Conservation (phyloP, 2,797 vertebrate genomes). For the Bradypodion ventrale region DNA sequence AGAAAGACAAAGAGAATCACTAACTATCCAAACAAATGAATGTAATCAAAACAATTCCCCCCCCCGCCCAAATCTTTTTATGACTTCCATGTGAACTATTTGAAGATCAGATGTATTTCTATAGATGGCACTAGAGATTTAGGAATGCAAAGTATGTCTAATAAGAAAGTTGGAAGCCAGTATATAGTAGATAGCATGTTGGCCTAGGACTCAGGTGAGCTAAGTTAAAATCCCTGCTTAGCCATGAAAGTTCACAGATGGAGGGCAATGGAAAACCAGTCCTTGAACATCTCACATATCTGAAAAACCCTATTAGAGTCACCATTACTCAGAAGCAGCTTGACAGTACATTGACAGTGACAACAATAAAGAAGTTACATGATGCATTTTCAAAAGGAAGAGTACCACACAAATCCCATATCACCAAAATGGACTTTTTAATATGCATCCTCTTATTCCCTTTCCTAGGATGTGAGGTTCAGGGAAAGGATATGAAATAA, state of each 20-base stretch:
- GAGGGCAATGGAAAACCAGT: too few species aligned
- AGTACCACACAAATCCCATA: neutral
- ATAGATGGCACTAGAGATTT: conserved; percentile 36
- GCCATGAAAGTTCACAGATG: too few species aligned
- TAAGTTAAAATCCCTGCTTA: too few species aligned
- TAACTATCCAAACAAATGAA: neutral
- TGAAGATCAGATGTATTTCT: conserved; percentile 43
- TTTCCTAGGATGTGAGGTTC: neutral
- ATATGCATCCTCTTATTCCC: conserved; percentile 6
- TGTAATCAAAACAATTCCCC: too few species aligned
- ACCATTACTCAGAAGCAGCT: too few species aligned
- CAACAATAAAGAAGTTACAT: too few species aligned
- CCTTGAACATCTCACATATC: too few species aligned
- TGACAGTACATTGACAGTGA: neutral
- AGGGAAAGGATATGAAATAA: conserved; percentile 54
- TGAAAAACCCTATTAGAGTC: too few species aligned
- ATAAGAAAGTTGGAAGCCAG: conserved; percentile 42
- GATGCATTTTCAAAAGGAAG: conserved; percentile 9
- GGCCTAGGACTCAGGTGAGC: too few species aligned
- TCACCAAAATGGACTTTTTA: conserved; percentile 25
- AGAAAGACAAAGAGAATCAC: neutral
- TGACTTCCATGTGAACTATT: too few species aligned
- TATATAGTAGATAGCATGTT: too few species aligned
- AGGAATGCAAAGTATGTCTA: conserved; percentile 22
- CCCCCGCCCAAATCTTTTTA: too few species aligned